These are phyloP conservation scores for Drosophila pseudotakahashii DNA, from an alignment of 2,888 invertebrate genomes.

Conservation along the genomic window DNA sequence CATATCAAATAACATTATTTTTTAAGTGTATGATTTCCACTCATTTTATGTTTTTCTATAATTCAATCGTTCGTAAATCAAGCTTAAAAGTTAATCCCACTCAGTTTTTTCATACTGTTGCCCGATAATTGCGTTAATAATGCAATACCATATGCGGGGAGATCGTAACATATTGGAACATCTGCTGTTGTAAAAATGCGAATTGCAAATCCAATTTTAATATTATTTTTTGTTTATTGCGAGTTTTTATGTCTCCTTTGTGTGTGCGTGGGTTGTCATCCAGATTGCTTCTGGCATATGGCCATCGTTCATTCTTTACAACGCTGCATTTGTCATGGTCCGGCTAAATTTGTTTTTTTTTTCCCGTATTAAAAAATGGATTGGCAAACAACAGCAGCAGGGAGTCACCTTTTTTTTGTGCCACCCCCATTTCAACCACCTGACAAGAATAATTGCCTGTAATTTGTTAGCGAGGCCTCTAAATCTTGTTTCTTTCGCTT, in stretches of 20 bases:
- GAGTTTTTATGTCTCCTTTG: constrained; percentile 41
- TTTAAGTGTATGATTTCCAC: too few species aligned
- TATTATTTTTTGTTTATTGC: constrained; percentile 48
- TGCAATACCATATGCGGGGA: not conserved
- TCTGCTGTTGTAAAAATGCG: constrained; percentile 46
- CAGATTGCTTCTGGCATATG: constrained; percentile 29
- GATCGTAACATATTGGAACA: constrained; percentile 46
- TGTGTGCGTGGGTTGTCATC: constrained; percentile 16
- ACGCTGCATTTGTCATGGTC: constrained; percentile 58
- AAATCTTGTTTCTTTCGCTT: constrained; percentile 20
- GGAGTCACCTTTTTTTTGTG: not conserved
- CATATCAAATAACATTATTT: too few species aligned
- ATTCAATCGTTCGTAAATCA: not conserved
- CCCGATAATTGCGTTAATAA: constrained; percentile 41
- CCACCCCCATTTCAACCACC: constrained; percentile 12
- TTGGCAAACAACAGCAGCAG: constrained; percentile 46
- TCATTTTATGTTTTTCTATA: not conserved
- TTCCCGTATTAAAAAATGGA: constrained; percentile 27
- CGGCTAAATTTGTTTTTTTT: constrained; percentile 12
- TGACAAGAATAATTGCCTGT: constrained; percentile 42
- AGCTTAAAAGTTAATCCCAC: constrained; percentile 9
- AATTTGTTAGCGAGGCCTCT: constrained; percentile 44
- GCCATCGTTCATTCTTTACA: constrained; percentile 52
- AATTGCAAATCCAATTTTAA: constrained; percentile 45
- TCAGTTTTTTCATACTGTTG: not conserved